A percentile compares a stretch with the other conserved stretches of the same genome.
phyloP scores from a whole-genome alignment of 1,140 invertebrate species.

The Micrasema minimum region DNA sequence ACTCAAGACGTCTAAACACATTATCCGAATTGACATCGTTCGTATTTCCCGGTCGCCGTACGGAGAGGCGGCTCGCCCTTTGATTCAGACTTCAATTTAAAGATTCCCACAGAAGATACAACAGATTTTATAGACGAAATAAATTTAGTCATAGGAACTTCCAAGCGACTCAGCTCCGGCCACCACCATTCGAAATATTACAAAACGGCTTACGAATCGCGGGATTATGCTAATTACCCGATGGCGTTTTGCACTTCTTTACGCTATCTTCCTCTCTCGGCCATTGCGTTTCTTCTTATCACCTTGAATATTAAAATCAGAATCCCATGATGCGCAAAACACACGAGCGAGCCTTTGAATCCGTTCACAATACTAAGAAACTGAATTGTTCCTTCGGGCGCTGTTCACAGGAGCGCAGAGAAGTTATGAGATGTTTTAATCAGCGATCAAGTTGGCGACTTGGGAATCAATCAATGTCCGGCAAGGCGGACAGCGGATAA shows the following conservation, averaged over 20 bases:
- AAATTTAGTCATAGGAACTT: constrained; percentile 43
- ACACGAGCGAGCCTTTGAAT: too few species aligned
- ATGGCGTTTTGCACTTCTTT: constrained; percentile 30
- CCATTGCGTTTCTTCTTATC: constrained; percentile 16
- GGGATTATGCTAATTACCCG: constrained; percentile 42
- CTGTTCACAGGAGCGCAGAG: constrained; percentile 37
- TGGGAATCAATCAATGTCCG: constrained; percentile 41
- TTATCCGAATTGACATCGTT: constrained; percentile 50
- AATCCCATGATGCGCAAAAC: too few species aligned
- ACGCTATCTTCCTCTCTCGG: constrained; percentile 1
- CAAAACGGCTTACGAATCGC: constrained; percentile 49
- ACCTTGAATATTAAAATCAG: background rate
- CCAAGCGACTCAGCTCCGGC: constrained; percentile 18
- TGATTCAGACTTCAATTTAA: constrained; percentile 37
- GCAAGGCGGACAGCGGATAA: constrained; percentile 1
- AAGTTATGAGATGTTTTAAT: constrained; percentile 41
- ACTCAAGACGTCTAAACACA: constrained; percentile 42
- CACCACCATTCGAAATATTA: constrained; percentile 48
- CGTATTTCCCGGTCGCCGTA: constrained; percentile 38
- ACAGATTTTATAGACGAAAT: constrained; percentile 48
- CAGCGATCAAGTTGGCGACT: constrained; percentile 28
- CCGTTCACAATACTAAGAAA: background rate
- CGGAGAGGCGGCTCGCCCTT: constrained; percentile 42
- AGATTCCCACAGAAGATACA: constrained; percentile 44
- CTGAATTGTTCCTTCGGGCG: background rate